Evolutionary conservation across 2,113 vertebrate species (phyloP).

Genomic region (Galbula dea): DNA sequence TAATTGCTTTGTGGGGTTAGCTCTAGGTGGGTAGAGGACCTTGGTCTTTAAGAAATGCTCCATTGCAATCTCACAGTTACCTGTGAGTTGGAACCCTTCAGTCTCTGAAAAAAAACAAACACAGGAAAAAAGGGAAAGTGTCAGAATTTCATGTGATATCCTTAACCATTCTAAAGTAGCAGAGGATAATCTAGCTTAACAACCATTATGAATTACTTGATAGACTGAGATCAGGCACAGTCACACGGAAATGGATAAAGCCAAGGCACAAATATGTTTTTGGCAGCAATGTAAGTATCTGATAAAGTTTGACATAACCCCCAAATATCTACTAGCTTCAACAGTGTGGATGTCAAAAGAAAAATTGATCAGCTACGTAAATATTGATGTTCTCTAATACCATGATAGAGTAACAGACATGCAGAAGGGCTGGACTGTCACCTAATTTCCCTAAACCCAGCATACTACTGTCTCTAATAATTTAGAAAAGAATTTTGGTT

Average conservation of each 20-base stretch:
- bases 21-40: neutral
- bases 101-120: neutral
- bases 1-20: neutral
- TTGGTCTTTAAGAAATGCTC: neutral
- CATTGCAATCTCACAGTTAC: neutral
- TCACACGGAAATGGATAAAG: neutral
- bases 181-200: conserved; percentile 5
- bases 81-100: neutral
- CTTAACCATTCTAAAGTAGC: neutral
- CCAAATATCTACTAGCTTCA: neutral
- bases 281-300: neutral
- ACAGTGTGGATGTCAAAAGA: neutral
- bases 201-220: neutral
- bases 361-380: neutral
- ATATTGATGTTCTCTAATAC: conserved; percentile 6
- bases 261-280: neutral
- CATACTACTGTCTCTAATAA: neutral
- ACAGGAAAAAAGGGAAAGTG: neutral
- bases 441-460: neutral
- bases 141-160: neutral
- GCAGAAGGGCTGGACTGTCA: neutral
- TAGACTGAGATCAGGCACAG: neutral
- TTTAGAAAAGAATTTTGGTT: neutral
- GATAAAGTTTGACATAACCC: neutral
- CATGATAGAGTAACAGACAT: neutral